These are phyloP conservation scores for Lasioglossum vierecki DNA, from an alignment of 2,888 invertebrate genomes.

Conservation along the genomic window DNA sequence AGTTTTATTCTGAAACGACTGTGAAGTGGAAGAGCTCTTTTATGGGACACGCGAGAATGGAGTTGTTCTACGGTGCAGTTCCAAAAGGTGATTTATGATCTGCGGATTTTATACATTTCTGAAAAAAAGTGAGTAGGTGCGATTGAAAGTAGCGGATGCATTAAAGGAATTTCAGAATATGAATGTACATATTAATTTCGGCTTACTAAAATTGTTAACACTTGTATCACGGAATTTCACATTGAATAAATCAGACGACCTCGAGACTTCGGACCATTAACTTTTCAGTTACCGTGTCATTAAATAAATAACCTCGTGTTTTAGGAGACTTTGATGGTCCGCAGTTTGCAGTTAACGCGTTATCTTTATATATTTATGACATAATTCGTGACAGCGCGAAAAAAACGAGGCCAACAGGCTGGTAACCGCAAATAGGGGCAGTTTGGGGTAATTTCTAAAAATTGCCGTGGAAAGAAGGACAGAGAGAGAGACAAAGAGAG, in stretches of 20 bases:
- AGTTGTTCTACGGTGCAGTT: not conserved
- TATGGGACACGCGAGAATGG: not conserved
- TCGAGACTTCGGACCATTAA: not conserved
- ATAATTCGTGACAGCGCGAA: not conserved
- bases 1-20: not conserved
- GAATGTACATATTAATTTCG: no score
- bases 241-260: not conserved
- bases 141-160: not conserved
- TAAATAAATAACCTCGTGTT: not conserved
- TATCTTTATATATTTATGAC: not conserved
- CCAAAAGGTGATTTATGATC: not conserved
- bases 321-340: not conserved
- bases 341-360: not conserved
- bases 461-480: not conserved
- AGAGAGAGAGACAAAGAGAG: not conserved
- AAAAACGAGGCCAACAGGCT: not conserved
- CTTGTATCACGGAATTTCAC: not conserved
- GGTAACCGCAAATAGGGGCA: constrained; percentile 2
- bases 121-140: not conserved
- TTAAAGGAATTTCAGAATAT: no score
- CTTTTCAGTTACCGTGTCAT: not conserved
- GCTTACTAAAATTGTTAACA: no score
- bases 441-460: constrained; percentile 1
- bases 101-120: not conserved
- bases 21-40: no score